Percentiles rank a stretch among this genome's conserved stretches.
These are phyloP conservation scores for Ophioninae sp. DNA, from an alignment of 2,888 invertebrate genomes.

Conservation along the genomic window DNA sequence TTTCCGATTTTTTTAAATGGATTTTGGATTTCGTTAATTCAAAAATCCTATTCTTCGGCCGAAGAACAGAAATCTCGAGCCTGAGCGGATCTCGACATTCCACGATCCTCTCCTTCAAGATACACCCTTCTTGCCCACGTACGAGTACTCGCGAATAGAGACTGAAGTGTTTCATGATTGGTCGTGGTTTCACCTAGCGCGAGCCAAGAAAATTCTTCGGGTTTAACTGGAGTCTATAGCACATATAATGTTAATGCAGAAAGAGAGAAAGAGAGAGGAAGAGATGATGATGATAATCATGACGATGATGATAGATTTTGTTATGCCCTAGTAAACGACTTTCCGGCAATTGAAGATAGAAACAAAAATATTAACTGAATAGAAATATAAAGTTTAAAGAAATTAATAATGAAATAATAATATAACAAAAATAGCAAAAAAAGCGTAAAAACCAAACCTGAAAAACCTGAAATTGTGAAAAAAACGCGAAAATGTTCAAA, in stretches of 20 bases:
- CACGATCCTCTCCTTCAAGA: neutral
- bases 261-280: constrained; percentile 1
- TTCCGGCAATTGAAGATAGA: no score
- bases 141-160: constrained; percentile 34
- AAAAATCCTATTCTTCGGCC: neutral
- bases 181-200: constrained; percentile 45
- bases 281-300: neutral
- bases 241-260: neutral
- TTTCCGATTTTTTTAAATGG: no score
- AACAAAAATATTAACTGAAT: no score
- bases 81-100: neutral
- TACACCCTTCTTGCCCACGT: constrained; percentile 21
- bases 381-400: no score
- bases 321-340: no score
- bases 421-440: no score
- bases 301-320: no score
- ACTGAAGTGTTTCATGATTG: constrained; percentile 31
- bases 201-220: constrained; percentile 48
- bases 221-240: constrained; percentile 2
- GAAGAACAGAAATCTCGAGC: neutral
- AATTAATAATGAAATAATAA: no score
- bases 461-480: no score
- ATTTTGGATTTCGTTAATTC: no score
- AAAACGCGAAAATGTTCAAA: no score
- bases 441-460: no score